Evolutionary conservation across 2,113 vertebrate genomes (phyloP).

Genomic region (Bos taurus): ARS-UCD2.0 NC_037350.1:9381001-9381500

Average conservation of each 20-base stretch:
- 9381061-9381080: background rate
- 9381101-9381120: background rate
- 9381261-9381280: background rate
- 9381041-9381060: background rate
- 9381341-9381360: background rate
- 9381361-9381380: background rate
- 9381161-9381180: fast-evolving
- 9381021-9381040: background rate
- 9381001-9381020: background rate
- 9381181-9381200: background rate
- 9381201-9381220: background rate
- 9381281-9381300: background rate
- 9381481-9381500: background rate
- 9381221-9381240: background rate
- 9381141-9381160: background rate
- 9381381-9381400: background rate
- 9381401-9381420: background rate
- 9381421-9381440: background rate
- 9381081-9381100: background rate
- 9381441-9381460: background rate
- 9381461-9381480: background rate
- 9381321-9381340: background rate
- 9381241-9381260: background rate
- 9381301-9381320: background rate
- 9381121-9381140: background rate